Evolutionary conservation across 2,888 invertebrate genomes (phyloP).

Genomic region (Trissoscelio sp.): DNA sequence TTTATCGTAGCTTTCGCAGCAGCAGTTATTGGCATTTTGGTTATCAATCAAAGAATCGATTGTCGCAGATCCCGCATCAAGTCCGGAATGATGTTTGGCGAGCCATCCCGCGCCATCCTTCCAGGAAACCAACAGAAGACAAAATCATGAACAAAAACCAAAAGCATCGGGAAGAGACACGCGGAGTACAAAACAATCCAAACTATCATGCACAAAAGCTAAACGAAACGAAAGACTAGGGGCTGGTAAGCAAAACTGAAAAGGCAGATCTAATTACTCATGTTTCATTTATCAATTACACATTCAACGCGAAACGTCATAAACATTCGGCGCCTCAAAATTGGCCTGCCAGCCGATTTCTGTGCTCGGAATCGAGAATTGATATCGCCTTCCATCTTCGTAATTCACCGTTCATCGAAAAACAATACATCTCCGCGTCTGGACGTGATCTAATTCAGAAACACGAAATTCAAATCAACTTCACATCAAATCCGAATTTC

Average conservation of each 20-base stretch:
- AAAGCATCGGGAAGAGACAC: too few relatives aligned
- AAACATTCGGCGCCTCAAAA: slow-evolving; percentile 64
- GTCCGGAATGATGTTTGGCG: slow-evolving; percentile 11
- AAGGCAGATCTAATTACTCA: slow-evolving; percentile 52
- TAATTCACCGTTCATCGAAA: slow-evolving; percentile 60
- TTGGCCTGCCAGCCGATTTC: slow-evolving; percentile 71
- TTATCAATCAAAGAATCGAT: slow-evolving; percentile 55
- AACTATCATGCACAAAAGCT: not conserved
- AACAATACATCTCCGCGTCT: slow-evolving; percentile 57
- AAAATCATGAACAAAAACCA: too few relatives aligned
- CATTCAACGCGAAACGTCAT: slow-evolving; percentile 60
- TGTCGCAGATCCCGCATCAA: slow-evolving; percentile 26
- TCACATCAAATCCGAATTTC: slow-evolving; percentile 46
- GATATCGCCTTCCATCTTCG: slow-evolving; percentile 64
- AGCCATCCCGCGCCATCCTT: slow-evolving; percentile 9
- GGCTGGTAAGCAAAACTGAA: too few relatives aligned
- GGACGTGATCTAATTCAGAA: slow-evolving; percentile 60
- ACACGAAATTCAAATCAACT: slow-evolving; percentile 57
- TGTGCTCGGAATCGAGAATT: slow-evolving; percentile 54
- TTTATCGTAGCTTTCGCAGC: slow-evolving; percentile 40
- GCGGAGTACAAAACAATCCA: too few relatives aligned
- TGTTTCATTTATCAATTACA: slow-evolving; percentile 59
- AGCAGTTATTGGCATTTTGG: slow-evolving; percentile 51
- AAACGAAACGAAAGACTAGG: too few relatives aligned
- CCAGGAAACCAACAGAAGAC: too few relatives aligned